These are phyloP conservation scores for Pluvialis apricaria DNA, from an alignment of 2,113 vertebrate species.

Conservation along the genomic window DNA sequence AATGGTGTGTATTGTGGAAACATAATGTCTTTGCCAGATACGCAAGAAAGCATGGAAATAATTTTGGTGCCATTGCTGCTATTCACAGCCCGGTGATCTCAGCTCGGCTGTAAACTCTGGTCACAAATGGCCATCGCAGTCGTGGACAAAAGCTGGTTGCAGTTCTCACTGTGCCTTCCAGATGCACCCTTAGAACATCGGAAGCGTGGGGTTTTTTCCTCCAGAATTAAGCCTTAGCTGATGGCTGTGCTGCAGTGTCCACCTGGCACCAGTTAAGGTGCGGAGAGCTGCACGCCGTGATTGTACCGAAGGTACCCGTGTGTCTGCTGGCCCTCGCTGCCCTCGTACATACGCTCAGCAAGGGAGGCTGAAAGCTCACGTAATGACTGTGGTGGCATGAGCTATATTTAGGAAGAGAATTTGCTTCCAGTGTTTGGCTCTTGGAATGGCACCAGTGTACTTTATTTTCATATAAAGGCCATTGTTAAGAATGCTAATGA, in stretches of 20 bases:
- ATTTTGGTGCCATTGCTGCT: neutral
- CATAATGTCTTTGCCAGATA: rapidly evolving
- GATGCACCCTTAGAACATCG: neutral
- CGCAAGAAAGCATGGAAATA: neutral
- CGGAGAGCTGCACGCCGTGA: rapidly evolving
- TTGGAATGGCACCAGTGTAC: neutral
- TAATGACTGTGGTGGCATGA: neutral
- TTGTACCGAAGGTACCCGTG: rapidly evolving
- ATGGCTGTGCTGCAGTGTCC: neutral
- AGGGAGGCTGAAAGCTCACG: neutral
- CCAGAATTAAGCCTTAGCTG: neutral
- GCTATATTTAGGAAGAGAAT: neutral
- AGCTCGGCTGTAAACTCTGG: neutral
- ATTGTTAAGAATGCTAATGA: neutral
- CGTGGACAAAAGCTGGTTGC: neutral
- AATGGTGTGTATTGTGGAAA: neutral
- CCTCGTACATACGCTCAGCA: rapidly evolving
- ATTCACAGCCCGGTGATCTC: too few relatives aligned
- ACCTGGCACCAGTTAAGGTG: rapidly evolving
- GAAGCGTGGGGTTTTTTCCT: neutral
- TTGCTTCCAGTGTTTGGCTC: neutral
- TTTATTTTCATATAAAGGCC: neutral
- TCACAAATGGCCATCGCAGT: neutral
- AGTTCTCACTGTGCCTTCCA: neutral
- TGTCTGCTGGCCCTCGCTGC: too few relatives aligned